Base-by-base conservation (phyloP, 2,797 vertebrate genomes). In the Sebastes umbrosus region DNA sequence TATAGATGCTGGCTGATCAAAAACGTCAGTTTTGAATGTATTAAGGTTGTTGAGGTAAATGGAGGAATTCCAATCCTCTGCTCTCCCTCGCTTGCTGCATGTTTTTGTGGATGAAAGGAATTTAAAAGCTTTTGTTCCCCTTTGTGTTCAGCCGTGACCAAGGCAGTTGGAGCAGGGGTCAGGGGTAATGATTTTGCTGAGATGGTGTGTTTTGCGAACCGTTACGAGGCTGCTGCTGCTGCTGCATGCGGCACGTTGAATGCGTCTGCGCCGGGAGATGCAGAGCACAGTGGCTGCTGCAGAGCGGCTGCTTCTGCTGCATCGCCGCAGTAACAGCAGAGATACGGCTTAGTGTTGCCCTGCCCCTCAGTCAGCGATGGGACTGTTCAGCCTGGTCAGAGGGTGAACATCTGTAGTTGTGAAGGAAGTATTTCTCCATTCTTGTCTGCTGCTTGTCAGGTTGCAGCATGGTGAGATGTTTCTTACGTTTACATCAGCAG, bases 231-330 rank as follows among this genome's bases (percentile, higher is more conserved):
- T 79, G 73, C 27, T 80, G 72, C 69, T 64, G 73, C 82, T 93
- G 92, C 92, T 82, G 91, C 87, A 93, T 95, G 94, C 92, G 89
- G 92, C 92, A 94, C 83, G 1, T 8, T 70, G 71, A 90, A 77
- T 92, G 91, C 88, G 91, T 90, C 90, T 87, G 89, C 87, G 88
- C 82, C n/a, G 72, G 74, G 79, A 63, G 84, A 80, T 87, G 90
- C 92, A 88, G 87, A 85, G 79, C 32, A 43, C 24, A 52, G 39
- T 3, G 52, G 73, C 67, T 83, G 81, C 32, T 85, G 86, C 86
- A 73, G 84, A 76, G 77, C 0, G 20, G 6, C 52, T 50, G 62
- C 71, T 75, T 75, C 86, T 93, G 91, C 92, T 88, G 90, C 91
- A 91, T 90, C 80, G n/a, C 88, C 87, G 69, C 79, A 77, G 87